phyloP scores from a whole-genome alignment of 2,797 vertebrate genomes.

The Mareca penelope region DNA sequence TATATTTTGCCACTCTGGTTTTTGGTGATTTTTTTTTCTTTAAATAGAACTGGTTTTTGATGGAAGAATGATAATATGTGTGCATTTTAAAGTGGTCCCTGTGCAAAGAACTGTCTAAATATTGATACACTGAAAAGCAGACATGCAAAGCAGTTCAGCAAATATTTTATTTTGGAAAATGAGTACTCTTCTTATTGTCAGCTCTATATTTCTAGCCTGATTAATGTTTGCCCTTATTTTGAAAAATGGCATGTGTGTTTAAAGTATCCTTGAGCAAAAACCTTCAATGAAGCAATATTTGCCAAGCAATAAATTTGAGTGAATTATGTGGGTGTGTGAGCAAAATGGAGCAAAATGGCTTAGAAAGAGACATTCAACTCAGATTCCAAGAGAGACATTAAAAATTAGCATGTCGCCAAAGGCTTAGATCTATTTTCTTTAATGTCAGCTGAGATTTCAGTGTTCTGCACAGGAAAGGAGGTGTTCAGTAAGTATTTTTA shows the following conservation, averaged over 20 bases:
- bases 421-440: background rate
- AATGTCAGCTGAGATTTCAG: background rate
- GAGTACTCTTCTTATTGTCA: background rate
- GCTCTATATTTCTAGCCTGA: background rate
- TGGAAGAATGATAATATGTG: background rate
- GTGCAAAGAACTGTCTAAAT: background rate
- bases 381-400: background rate
- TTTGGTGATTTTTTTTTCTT: background rate
- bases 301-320: background rate
- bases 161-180: background rate
- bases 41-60: background rate
- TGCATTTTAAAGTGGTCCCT: background rate
- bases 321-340: background rate
- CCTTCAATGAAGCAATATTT: background rate
- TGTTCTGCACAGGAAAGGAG: background rate
- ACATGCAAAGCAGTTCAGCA: background rate
- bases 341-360: background rate
- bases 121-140: background rate
- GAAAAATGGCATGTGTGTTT: background rate
- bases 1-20: background rate
- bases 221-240: background rate
- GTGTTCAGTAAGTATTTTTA: background rate
- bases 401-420: background rate
- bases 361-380: background rate
- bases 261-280: background rate